Percentiles rank a stretch among this genome's conserved stretches.
Evolutionary conservation across 2,888 invertebrate species (phyloP).

Genomic region (Phortica okadai): DNA sequence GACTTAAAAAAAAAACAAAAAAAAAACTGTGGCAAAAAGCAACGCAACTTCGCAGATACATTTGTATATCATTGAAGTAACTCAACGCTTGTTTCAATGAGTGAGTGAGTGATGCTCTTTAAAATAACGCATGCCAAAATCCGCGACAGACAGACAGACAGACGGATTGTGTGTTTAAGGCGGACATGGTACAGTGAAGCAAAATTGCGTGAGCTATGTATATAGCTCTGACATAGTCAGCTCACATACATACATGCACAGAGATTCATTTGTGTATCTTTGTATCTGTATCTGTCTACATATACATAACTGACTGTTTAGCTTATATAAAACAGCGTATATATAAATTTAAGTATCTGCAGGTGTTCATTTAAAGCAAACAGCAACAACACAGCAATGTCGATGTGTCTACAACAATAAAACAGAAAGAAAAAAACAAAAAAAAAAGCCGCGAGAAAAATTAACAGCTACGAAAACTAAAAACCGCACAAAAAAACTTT

Average conservation of each 20-base stretch:
- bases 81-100: neutral
- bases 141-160: neutral
- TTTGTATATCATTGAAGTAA: neutral
- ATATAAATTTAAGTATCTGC: slow-evolving; percentile 76
- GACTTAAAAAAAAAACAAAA: slow-evolving; percentile 10
- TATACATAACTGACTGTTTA: slow-evolving; percentile 54
- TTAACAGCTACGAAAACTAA: slow-evolving; percentile 29
- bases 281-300: slow-evolving; percentile 15
- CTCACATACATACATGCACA: neutral
- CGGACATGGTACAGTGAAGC: neutral
- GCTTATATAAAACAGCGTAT: slow-evolving; percentile 61
- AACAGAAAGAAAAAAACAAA: slow-evolving; percentile 40
- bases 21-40: neutral
- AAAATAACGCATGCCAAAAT: neutral
- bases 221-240: neutral
- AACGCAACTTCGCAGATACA: neutral
- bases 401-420: slow-evolving; percentile 46
- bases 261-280: slow-evolving; percentile 1
- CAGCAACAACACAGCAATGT: slow-evolving; percentile 49
- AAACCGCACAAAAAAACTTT: slow-evolving; percentile 52
- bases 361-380: slow-evolving; percentile 75
- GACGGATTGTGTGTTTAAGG: neutral
- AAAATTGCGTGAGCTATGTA: slow-evolving; percentile 5
- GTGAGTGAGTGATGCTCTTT: slow-evolving; percentile 7
- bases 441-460: slow-evolving; percentile 61